Evolutionary conservation across 1,140 invertebrate species (phyloP).

Genomic region (Eumeta japonica): DNA sequence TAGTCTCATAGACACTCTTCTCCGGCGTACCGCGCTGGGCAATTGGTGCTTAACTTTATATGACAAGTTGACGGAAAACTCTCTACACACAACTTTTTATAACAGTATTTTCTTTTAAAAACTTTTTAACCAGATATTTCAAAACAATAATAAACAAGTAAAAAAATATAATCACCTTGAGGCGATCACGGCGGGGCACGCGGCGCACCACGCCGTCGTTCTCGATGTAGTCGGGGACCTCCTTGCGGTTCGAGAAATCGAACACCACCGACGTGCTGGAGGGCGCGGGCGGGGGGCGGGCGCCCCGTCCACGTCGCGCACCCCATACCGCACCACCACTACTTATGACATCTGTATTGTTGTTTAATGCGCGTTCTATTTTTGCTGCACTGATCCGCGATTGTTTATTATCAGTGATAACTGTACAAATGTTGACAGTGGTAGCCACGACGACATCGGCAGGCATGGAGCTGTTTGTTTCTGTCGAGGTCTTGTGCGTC

Average conservation of each 20-base stretch:
- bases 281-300: constrained; percentile 23
- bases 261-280: constrained; percentile 76
- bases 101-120: no score
- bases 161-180: constrained; percentile 60
- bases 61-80: no score
- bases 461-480: no score
- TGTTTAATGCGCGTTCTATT: constrained; percentile 36
- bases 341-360: constrained; percentile 22
- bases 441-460: no score
- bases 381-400: constrained; percentile 27
- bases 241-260: constrained; percentile 80
- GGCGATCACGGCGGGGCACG: constrained; percentile 64
- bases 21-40: no score
- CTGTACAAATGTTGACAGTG: no score
- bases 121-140: no score
- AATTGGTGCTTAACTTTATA: no score
- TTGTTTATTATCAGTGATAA: neutral
- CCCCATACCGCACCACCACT: constrained; percentile 14
- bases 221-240: constrained; percentile 86
- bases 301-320: constrained; percentile 18
- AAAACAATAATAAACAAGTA: neutral
- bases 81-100: no score
- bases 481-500: neutral
- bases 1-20: no score
- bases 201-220: constrained; percentile 78